phyloP scores from a whole-genome alignment of 2,113 vertebrate genomes.

The Microtus pennsylvanicus region DNA sequence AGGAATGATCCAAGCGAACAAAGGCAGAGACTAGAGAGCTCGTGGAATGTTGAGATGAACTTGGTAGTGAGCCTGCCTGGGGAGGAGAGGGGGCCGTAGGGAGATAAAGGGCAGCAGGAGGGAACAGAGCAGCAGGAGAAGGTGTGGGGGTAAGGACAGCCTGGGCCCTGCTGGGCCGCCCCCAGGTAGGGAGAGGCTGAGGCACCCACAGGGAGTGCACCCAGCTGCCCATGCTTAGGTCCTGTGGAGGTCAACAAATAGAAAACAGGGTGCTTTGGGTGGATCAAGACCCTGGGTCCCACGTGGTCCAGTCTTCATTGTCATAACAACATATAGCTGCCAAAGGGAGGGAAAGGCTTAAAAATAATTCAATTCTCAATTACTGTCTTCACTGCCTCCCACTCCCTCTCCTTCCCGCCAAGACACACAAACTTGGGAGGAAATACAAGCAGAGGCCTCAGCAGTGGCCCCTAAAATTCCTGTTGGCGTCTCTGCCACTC shows the following conservation, averaged over 20 bases:
- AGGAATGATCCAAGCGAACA: not conserved
- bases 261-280: not conserved
- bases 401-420: not conserved
- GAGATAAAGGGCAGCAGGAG: not conserved
- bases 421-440: not conserved
- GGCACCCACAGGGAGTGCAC: too few relatives aligned
- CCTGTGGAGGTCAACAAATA: not conserved
- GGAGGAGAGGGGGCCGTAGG: fast-evolving
- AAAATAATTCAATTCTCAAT: not conserved
- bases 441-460: not conserved
- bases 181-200: not conserved
- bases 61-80: not conserved
- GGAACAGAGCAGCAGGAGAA: too few relatives aligned
- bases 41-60: not conserved
- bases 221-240: not conserved
- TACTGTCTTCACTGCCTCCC: not conserved
- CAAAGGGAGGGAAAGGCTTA: not conserved
- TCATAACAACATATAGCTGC: not conserved
- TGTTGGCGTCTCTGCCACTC: not conserved
- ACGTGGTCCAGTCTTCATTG: fast-evolving
- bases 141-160: not conserved
- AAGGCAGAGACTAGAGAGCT: not conserved
- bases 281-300: not conserved
- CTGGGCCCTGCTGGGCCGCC: not conserved
- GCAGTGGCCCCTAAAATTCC: not conserved